Base-by-base conservation (phyloP, 2,113 vertebrate genomes). In the Triplophysa rosa region DNA sequence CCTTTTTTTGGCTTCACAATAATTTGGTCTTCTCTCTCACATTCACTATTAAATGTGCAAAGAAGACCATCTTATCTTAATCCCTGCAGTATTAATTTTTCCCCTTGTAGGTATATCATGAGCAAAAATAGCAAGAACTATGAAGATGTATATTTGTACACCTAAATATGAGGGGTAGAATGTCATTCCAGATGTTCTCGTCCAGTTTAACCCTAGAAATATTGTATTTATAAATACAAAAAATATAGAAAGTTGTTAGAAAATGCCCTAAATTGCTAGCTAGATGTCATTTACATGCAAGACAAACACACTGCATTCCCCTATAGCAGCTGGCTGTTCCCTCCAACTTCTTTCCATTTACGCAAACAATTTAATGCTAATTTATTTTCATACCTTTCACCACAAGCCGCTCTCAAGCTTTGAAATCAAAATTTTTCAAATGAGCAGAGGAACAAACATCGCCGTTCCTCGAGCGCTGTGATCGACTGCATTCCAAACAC, bases 21-120 rank as follows among this genome's bases (percentile, higher is more conserved):
- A 71, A 84, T 88, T 87, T 84, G 80, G 69, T 78, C 83, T 84
- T 86, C 69, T 85, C 21, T 76, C 77, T 73, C 71, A 26, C 33
- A 0, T 37, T 37, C 33, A 8, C 33, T 37, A 37, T 37, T 37
- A 37, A 37, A 37, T 37, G 33, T 8, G 33, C 33, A 7, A 37
- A 33, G 29, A 33, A 37, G 33, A 37, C 33, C 33, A 37, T 6
- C 5, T 37, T 37, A 37, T 8, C 33, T 6, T 37, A 37, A 37
- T 37, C 33, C 33, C 33, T 37, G 33, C 33, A 37, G 33, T 37
- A 37, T 37, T 7, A 6, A 37, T 37, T 37, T 37, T 37, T 37
- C 33, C 29, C 29, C 29, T 33, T 33, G 26, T 2, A 3, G 29
- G 29, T 29, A 29, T 29, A 29, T 29, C 29, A 29, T 29, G 29